A percentile compares a stretch with the other conserved stretches of the same genome.
phyloP scores from a whole-genome alignment of 2,888 invertebrate species.

The Ferrisia virgata region DNA sequence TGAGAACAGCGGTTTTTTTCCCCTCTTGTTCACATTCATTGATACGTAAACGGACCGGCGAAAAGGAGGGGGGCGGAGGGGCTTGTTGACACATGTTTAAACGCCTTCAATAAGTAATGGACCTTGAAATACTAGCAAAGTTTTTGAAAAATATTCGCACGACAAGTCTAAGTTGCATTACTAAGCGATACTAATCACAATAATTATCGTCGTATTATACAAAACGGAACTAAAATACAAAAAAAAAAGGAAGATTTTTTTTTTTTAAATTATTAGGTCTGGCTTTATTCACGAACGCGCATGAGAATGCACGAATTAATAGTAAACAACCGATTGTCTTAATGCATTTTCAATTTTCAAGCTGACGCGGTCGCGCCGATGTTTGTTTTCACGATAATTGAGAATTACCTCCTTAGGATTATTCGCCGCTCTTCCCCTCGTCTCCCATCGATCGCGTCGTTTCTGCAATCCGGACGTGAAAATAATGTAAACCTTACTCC shows the following conservation, averaged over 20 bases:
- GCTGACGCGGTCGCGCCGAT: background rate
- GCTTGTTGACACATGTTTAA: background rate
- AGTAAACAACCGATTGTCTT: slow-evolving; percentile 2
- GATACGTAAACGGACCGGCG: too few species aligned
- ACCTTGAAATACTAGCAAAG: background rate
- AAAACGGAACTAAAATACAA: background rate
- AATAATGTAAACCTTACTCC: background rate
- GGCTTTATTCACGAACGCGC: background rate
- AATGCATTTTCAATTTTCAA: slow-evolving; percentile 2
- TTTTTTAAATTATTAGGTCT: background rate
- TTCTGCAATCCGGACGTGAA: background rate
- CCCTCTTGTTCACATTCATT: background rate
- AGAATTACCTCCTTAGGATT: too few species aligned
- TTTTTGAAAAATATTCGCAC: slow-evolving; percentile 15
- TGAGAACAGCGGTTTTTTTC: background rate
- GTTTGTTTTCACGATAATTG: background rate
- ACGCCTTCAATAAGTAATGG: slow-evolving; percentile 16
- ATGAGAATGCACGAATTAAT: background rate
- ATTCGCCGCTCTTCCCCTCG: too few species aligned
- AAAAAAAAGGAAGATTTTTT: slow-evolving; percentile 7
- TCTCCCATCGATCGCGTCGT: too few species aligned
- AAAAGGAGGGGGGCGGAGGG: too few species aligned
- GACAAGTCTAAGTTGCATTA: background rate
- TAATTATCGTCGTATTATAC: slow-evolving; percentile 6
- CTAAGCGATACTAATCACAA: slow-evolving; percentile 14